Evolutionary conservation across 1,140 invertebrate species (phyloP), one percentile per base, ranked within the genome.

Genomic region (Phymorhynchus buccinoides): DNA sequence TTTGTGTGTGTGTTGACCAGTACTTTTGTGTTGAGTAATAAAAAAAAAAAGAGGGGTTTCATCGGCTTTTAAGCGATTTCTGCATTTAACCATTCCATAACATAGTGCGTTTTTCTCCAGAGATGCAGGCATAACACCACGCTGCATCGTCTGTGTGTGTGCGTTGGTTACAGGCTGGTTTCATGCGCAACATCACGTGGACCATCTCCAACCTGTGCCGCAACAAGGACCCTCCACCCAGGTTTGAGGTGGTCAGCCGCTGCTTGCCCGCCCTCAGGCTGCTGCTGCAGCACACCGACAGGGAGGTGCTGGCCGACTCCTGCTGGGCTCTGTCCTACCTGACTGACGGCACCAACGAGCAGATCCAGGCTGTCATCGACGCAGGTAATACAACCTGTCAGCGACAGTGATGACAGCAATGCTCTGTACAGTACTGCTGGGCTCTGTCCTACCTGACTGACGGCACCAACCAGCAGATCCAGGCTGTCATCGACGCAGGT

Each of bases 381-480:
- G 87, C 89, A 84, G 90, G 92, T 93, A n/a, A n/a, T n/a, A n/a
- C n/a, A n/a, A n/a, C n/a, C n/a, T n/a, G n/a, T n/a, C n/a, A n/a
- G n/a, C n/a, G n/a, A n/a, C n/a, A n/a, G n/a, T n/a, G n/a, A n/a
- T n/a, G n/a, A n/a, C n/a, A n/a, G n/a, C n/a, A n/a, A n/a, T n/a
- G n/a, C n/a, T n/a, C n/a, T n/a, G n/a, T n/a, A n/a, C n/a, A n/a
- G n/a, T n/a, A n/a, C 4, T 99, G 98, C 94, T 99, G 98, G 97
- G 97, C 97, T 22, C 94, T 98, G 30, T 96, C 97, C 39, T 99
- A 99, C 92, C 94, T 99, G 41, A 98, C 97, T 16, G 98, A 99
- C 94, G 98, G 98, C 48, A 97, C 98, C 41, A 99, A 99, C 94
- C 98, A 99, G 87, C 99, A 99, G 94, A 99, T 99, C 89, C 98